Conservation (phyloP, 2,113 vertebrate genomes). For the Irena cyanogastra region DNA sequence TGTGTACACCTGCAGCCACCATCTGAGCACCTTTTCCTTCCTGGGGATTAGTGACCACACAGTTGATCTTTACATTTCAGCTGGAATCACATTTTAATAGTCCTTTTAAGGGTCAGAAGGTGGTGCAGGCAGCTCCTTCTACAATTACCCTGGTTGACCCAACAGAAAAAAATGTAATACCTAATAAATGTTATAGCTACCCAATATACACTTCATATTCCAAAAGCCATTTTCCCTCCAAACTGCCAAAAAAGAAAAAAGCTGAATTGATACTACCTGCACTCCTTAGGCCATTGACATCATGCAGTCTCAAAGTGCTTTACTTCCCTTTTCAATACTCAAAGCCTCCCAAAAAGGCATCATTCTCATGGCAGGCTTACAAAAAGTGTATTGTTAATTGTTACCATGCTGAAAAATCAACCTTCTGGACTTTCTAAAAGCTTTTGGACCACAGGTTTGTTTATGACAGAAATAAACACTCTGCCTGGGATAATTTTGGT, state of each 20-base stretch:
- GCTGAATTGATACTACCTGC: neutral
- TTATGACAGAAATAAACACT: neutral
- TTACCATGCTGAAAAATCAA: neutral
- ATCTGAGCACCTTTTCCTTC: neutral
- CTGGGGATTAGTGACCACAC: neutral
- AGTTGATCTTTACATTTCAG: neutral
- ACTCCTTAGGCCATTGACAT: neutral
- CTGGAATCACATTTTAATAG: neutral
- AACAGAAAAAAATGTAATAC: neutral
- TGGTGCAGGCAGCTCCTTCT: neutral
- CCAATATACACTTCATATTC: neutral
- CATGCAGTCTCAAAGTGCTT: neutral
- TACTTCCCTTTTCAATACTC: neutral
- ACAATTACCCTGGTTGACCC: neutral
- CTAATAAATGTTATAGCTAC: neutral
- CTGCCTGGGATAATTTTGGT: neutral
- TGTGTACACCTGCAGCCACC: neutral
- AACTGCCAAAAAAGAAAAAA: neutral
- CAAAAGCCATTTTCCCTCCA: neutral
- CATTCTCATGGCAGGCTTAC: neutral
- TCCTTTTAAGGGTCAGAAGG: neutral
- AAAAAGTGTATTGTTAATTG: constrained; percentile 33
- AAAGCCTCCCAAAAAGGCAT: neutral
- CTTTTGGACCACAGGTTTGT: neutral
- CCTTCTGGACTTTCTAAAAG: neutral